Percentiles rank a stretch among this genome's conserved stretches.
These are phyloP conservation scores for Tychaedon coryphoeus DNA, from an alignment of 2,113 vertebrate genomes.

Conservation along the genomic window DNA sequence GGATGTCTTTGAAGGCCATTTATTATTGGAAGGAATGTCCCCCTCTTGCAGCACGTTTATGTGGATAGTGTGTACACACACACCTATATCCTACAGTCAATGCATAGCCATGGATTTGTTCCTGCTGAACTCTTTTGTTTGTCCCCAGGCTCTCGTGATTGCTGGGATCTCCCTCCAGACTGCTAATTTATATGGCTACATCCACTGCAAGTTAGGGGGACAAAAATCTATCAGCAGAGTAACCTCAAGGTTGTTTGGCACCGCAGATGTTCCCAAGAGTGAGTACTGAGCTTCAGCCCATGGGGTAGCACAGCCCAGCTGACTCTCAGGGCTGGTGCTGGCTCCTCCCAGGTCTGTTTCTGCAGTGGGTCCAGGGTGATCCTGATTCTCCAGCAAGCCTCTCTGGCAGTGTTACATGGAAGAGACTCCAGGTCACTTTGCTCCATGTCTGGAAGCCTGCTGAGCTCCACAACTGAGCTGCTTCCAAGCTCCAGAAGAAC, in stretches of 20 bases:
- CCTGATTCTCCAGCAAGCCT: no score
- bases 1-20: neutral
- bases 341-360: neutral
- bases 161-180: slow-evolving; percentile 84
- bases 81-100: rapidly evolving
- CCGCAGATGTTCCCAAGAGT: slow-evolving; percentile 77
- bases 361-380: neutral
- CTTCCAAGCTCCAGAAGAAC: neutral
- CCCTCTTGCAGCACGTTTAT: neutral
- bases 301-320: neutral
- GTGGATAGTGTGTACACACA: no score
- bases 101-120: neutral
- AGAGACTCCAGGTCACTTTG: neutral
- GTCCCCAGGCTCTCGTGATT: slow-evolving; percentile 80
- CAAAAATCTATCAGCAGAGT: slow-evolving; percentile 60
- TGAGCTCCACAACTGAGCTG: neutral
- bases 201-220: slow-evolving; percentile 82
- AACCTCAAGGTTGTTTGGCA: slow-evolving; percentile 63
- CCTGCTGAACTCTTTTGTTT: neutral
- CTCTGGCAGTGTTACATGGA: rapidly evolving
- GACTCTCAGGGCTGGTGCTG: rapidly evolving
- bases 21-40: neutral
- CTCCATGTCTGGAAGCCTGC: neutral
- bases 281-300: slow-evolving; percentile 3
- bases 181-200: slow-evolving; percentile 85